These are phyloP conservation scores for Marmota flaviventris DNA, from an alignment of 2,113 vertebrate species.

Conservation along the genomic window DNA sequence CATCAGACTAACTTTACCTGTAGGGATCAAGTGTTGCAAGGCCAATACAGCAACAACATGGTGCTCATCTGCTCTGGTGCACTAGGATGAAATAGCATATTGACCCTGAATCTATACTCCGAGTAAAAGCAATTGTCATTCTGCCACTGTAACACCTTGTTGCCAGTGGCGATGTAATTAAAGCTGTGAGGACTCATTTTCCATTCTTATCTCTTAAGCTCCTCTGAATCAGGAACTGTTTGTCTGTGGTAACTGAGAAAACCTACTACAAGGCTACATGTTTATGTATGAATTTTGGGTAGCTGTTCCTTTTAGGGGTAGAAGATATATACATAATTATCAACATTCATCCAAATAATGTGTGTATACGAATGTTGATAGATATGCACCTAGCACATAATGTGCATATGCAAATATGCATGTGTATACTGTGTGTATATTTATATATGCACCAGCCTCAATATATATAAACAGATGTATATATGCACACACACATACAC, in stretches of 20 bases:
- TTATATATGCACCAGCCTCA: slow-evolving; percentile 64
- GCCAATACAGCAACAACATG: slow-evolving; percentile 85
- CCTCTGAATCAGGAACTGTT: slow-evolving; percentile 91
- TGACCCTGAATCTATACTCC: slow-evolving; percentile 90
- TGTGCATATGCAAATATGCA: background rate
- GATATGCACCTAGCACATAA: background rate
- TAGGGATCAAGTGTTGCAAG: slow-evolving; percentile 83
- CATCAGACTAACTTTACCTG: slow-evolving; percentile 87
- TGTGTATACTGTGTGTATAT: slow-evolving; percentile 60
- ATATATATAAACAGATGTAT: background rate
- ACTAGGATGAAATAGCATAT: slow-evolving; percentile 89
- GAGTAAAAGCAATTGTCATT: slow-evolving; percentile 91
- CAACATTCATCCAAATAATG: slow-evolving; percentile 69
- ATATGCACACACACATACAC: slow-evolving; percentile 58
- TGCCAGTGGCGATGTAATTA: slow-evolving; percentile 95
- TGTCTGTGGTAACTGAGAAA: slow-evolving; percentile 91
- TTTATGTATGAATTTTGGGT: slow-evolving; percentile 93
- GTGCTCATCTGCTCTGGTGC: slow-evolving; percentile 86
- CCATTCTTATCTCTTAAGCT: slow-evolving; percentile 92
- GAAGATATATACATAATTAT: slow-evolving; percentile 80
- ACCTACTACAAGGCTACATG: slow-evolving; percentile 89
- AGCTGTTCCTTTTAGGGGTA: slow-evolving; percentile 88
- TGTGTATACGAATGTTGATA: background rate
- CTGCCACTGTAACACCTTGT: slow-evolving; percentile 91
- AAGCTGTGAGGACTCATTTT: slow-evolving; percentile 94